Percentiles rank a stretch among this genome's conserved stretches.
phyloP scores from a whole-genome alignment of 2,113 vertebrate genomes.

The Nothocercus nigrocapillus region DNA sequence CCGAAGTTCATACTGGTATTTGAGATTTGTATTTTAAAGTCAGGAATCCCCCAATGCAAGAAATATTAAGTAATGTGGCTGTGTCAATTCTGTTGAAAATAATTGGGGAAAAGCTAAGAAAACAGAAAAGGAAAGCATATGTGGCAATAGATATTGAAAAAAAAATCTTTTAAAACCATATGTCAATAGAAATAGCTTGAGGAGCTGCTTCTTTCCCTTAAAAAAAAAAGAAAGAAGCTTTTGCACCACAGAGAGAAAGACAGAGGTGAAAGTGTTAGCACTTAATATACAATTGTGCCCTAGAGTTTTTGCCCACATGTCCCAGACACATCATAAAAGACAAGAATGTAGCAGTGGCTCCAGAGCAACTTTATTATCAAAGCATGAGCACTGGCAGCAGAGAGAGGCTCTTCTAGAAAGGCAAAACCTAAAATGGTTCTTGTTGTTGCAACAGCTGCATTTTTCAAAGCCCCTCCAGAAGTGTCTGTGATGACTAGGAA shows the following conservation, averaged over 20 bases:
- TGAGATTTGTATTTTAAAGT: background rate
- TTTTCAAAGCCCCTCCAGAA: background rate
- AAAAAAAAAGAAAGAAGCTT: background rate
- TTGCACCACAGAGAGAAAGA: background rate
- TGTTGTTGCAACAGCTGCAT: background rate
- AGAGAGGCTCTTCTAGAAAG: background rate
- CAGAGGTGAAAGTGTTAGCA: background rate
- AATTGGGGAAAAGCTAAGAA: slow-evolving; percentile 8
- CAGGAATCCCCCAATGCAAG: slow-evolving; percentile 16
- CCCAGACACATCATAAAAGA: background rate
- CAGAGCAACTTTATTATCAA: background rate
- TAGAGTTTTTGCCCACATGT: background rate
- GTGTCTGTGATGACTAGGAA: background rate
- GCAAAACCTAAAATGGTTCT: background rate
- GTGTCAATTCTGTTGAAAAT: slow-evolving; percentile 22
- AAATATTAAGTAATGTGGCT: background rate
- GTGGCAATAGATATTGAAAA: background rate
- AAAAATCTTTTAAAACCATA: background rate
- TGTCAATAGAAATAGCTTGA: background rate
- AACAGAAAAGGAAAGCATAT: background rate
- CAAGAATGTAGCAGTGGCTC: background rate
- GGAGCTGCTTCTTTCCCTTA: slow-evolving; percentile 1
- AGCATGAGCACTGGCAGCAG: background rate
- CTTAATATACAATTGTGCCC: background rate
- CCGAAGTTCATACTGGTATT: slow-evolving; percentile 23